Conservation (phyloP, 2,888 invertebrate genomes). For the Troilus luridus region DNA sequence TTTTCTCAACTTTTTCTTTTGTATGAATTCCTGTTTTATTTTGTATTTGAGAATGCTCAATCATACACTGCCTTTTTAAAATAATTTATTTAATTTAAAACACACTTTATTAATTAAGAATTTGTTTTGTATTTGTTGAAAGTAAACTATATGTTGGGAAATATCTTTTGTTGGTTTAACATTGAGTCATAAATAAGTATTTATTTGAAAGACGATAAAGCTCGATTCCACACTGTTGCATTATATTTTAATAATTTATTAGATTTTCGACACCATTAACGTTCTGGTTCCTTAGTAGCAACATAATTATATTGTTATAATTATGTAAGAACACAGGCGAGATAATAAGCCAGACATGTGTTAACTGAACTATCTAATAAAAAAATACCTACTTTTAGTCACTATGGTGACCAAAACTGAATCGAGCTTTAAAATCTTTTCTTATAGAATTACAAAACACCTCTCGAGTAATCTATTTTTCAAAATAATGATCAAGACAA, state of each 20-base stretch:
- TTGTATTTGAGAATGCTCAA: conserved; percentile 9
- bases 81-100: background rate
- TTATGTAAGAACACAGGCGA: too few relatives aligned
- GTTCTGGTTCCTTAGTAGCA: too few relatives aligned
- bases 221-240: background rate
- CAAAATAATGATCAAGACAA: background rate
- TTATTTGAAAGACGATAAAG: background rate
- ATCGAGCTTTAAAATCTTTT: background rate
- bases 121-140: too few relatives aligned
- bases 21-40: background rate
- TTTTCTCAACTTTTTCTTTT: background rate
- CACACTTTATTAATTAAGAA: background rate
- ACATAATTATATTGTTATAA: too few relatives aligned
- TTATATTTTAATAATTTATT: background rate
- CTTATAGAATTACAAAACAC: background rate
- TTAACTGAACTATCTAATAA: too few relatives aligned
- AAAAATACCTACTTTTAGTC: too few relatives aligned
- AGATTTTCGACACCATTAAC: too few relatives aligned
- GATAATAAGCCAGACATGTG: too few relatives aligned
- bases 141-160: too few relatives aligned
- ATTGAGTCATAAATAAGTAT: background rate
- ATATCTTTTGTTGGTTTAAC: too few relatives aligned
- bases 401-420: too few relatives aligned
- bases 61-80: conserved; percentile 12
- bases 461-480: background rate